Conservation (phyloP, 92 coral and sea anemone species). For the Nematostella vectensis region DNA sequence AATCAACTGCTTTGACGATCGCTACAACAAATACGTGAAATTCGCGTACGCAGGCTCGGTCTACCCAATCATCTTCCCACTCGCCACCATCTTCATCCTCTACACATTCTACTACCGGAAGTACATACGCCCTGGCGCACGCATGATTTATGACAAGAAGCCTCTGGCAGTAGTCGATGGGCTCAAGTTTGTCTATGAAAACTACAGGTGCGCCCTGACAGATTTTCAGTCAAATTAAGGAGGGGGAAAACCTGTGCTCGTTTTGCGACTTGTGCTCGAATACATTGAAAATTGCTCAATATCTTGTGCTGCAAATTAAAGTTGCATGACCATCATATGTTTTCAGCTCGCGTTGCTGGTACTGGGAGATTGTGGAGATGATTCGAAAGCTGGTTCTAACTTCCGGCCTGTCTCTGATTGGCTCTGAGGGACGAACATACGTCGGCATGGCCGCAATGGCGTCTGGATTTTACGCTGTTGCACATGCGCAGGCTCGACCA, state of each 20-base stretch:
- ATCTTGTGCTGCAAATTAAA: too few relatives aligned
- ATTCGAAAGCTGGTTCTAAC: conserved; percentile 53
- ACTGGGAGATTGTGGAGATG: conserved; percentile 70
- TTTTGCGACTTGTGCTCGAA: too few relatives aligned
- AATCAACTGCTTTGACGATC: conserved; percentile 47
- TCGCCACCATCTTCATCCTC: conserved; percentile 35
- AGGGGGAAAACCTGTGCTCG: too few relatives aligned
- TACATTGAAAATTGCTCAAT: too few relatives aligned
- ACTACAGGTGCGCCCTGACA: conserved; percentile 30
- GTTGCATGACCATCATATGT: too few relatives aligned
- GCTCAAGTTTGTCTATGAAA: conserved; percentile 66
- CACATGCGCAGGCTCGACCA: conserved; percentile 60
- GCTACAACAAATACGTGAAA: conserved; percentile 39
- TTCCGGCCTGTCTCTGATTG: conserved; percentile 62
- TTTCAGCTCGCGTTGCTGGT: conserved; percentile 50
- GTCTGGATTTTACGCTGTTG: conserved; percentile 72
- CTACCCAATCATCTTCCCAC: conserved; percentile 62
- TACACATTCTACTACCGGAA: conserved; percentile 47
- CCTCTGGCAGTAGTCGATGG: conserved; percentile 48
- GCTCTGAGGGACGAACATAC: conserved; percentile 67
- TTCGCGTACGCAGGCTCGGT: conserved; percentile 45
- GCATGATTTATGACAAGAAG: conserved; percentile 5
- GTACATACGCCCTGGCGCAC: conserved; percentile 20
- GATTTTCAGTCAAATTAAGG: not conserved
- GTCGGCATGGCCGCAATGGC: conserved; percentile 71